These are phyloP conservation scores for Ophion obscuratus DNA, from an alignment of 2,888 invertebrate species.

Conservation along the genomic window DNA sequence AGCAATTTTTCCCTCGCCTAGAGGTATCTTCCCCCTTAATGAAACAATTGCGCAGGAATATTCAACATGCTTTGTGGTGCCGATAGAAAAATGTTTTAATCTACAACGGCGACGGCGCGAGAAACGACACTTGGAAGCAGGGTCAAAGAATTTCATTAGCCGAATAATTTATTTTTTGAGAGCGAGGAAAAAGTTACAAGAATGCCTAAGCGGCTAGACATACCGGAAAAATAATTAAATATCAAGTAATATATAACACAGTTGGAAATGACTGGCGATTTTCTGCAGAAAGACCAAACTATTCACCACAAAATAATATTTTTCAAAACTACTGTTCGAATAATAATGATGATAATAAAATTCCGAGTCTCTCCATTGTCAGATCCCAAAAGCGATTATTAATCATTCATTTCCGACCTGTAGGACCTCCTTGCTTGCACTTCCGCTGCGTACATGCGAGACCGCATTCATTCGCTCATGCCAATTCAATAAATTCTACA, in stretches of 20 bases:
- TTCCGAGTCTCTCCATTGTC: slow-evolving; percentile 34
- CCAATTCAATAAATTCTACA: slow-evolving; percentile 55
- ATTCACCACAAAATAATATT: background rate
- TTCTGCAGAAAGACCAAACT: slow-evolving; percentile 3
- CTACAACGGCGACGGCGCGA: background rate
- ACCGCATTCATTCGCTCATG: slow-evolving; percentile 36
- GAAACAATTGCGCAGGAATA: background rate
- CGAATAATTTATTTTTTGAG: background rate
- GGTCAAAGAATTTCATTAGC: background rate
- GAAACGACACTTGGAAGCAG: background rate
- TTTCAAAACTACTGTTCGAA: background rate
- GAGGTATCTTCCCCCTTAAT: too few relatives aligned
- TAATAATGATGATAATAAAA: slow-evolving; percentile 43
- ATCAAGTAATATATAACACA: slow-evolving; percentile 54
- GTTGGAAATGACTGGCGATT: background rate
- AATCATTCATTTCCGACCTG: slow-evolving; percentile 70
- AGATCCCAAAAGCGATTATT: slow-evolving; percentile 68
- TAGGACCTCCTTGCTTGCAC: background rate
- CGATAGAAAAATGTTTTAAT: background rate
- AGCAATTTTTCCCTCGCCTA: too few relatives aligned
- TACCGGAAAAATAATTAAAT: slow-evolving; percentile 21
- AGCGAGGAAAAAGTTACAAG: background rate
- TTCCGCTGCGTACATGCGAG: slow-evolving; percentile 17
- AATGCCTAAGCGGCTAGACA: background rate
- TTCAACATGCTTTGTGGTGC: background rate